These are phyloP conservation scores for Pseudochirops corinnae DNA, from an alignment of 2,797 vertebrate genomes.

Conservation along the genomic window DNA sequence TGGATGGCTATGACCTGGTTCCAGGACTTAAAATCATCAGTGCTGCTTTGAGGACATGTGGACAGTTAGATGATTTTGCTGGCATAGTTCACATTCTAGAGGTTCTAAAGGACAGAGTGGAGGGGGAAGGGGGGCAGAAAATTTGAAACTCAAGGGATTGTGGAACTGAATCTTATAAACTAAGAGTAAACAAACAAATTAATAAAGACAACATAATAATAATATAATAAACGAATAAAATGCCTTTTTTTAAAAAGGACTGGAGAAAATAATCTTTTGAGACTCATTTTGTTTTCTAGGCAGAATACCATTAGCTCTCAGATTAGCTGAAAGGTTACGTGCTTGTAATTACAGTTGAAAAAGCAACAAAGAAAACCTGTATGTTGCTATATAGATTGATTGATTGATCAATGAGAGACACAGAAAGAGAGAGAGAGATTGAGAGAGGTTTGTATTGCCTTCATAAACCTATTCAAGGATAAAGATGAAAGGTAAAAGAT, in stretches of 20 bases:
- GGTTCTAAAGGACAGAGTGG: constrained; percentile 88
- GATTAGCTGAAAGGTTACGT: not conserved
- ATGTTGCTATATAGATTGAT: not conserved
- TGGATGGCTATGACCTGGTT: constrained; percentile 93
- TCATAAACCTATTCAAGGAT: not conserved
- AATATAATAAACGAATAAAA: no score
- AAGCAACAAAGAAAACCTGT: not conserved
- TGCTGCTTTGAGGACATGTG: constrained; percentile 91
- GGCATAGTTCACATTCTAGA: constrained; percentile 93
- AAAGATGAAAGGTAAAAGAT: not conserved
- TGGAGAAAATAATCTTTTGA: not conserved
- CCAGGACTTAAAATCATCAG: constrained; percentile 95
- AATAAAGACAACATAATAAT: no score
- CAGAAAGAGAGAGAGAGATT: no score
- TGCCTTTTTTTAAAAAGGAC: not conserved
- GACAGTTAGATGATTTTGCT: constrained; percentile 92
- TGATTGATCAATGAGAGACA: not conserved
- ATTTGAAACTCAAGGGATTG: no score
- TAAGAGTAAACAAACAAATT: no score
- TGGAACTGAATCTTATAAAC: no score
- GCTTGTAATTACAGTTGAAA: not conserved
- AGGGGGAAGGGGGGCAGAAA: no score
- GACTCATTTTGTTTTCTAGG: not conserved
- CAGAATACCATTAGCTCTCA: not conserved
- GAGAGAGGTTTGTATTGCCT: no score